Base-by-base conservation (phyloP, 2,797 vertebrate genomes). In the Emydoidea blandingii region DNA sequence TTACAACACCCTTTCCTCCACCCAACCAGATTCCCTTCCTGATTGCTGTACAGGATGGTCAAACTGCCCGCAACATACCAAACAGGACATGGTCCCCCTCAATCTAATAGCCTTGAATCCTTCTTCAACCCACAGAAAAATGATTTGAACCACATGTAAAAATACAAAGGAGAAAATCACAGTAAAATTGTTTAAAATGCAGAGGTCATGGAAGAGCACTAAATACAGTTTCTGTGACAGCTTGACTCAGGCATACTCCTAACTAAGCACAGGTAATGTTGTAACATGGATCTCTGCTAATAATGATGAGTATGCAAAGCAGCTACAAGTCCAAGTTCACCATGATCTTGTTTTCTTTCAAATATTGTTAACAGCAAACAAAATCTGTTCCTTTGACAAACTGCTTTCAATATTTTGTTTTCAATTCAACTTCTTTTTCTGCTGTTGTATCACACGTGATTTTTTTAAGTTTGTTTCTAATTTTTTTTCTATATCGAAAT, bases 401-500 rank as follows among this genome's bases (percentile, higher is more conserved):
- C 59, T 0, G 0, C 89, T 87, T 47, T 7, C 37, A 62, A 49
- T 49, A 27, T 29, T 78, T 49, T 47, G 19, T 41, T 72, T 72
- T 41, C 23, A 72, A 25, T 41, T 72, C 68, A 72, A 68, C 90
- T 68, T 2, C 76, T 91, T 79, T 72, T 87, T 37, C 83, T 91
- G 53, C 52, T 83, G 19, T 74, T 81, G 19, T 83, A 81, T 37
- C 86, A 94, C 23, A 54, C 1, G 29, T 92, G 44, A 44, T 0
- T 53, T 81, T 94, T 91, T 85, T 76, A 94, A 80, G 12, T 89
- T 95, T 94, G 8, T 90, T 91, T 93, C 31, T 83, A 89, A 92
- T 81, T 56, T 53, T 5, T 5, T 87, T 87, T 54, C 5, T 76
- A 27, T 91, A 10, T 88, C 65, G 72, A 72, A 57, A 7, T 57